Conservation (phyloP, 1,140 invertebrate species). For the Temnothorax curvispinosus region DNA sequence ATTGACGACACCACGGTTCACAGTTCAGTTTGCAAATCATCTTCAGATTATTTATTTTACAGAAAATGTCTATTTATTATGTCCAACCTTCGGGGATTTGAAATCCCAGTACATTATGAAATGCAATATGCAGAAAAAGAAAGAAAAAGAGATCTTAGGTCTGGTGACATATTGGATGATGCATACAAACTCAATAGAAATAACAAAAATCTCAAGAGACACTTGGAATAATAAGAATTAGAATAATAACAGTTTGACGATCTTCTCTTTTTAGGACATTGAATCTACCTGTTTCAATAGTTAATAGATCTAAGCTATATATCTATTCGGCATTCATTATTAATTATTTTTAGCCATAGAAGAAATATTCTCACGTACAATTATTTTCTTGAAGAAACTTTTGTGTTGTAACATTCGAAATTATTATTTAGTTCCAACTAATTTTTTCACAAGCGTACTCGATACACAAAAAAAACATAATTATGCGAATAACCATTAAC, state of each 20-base stretch:
- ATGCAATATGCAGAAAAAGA: background rate
- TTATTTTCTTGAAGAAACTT: constrained; percentile 1
- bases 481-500: background rate
- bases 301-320: background rate
- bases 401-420: background rate
- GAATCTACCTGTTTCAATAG: background rate
- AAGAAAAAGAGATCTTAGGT: background rate
- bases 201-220: background rate
- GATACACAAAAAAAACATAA: background rate
- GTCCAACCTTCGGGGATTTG: background rate
- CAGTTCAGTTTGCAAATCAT: no score
- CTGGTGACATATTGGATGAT: background rate
- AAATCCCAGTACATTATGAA: background rate
- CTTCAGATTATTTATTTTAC: background rate
- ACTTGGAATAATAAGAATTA: background rate
- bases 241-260: background rate
- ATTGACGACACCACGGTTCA: no score
- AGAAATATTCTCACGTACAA: background rate
- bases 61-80: background rate
- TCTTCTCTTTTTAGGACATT: background rate
- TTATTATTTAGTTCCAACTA: background rate
- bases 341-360: background rate
- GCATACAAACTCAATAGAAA: background rate
- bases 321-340: background rate
- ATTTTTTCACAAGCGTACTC: background rate